Base-by-base conservation (phyloP, 53 echinoderm and acorn worm species). In the Holothuria leucospilota region DNA sequence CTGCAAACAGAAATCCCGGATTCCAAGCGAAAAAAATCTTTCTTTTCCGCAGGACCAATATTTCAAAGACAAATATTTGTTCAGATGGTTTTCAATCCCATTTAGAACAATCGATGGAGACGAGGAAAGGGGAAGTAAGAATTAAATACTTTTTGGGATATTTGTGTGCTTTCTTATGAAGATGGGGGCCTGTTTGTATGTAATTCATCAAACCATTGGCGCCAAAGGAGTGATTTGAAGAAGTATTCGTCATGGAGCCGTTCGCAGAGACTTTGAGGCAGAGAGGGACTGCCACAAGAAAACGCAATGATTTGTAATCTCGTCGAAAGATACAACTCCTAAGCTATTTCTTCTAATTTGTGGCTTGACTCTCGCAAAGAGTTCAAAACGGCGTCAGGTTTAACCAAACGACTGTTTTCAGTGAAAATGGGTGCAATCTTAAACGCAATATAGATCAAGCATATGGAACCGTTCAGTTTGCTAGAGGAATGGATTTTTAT, bases 61-160 rank as follows among this genome's bases (percentile, higher is more conserved):
- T 80, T 80, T 56, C 34, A 53, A 38, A 59, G 30, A 80, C 61
- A 80, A 80, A 80, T 80, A 80, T 80, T 80, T 80, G 80, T 56
- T 80, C 80, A 80, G 80, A 80, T 80, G 80, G 56, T 13, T 80
- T 80, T 80, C 80, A 80, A 80, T 80, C 56, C 80, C 80, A 80
- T 80, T 80, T 59, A 38, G 80, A 61, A 52, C 75, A 49, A 75
- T 23, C 71, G 21, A 16, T 70, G 21, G 18, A 49, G 75, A 75
- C 51, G 51, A 51, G 20, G 13, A 46, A 52, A 49, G 52, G 51
- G 26, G 20, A 75, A 75, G n/a, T 52, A n/a, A 6, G 75, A 21
- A 24, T 75, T 75, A 75, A 75, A 75, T 75, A 75, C 75, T 75
- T 75, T 51, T 26, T 40, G 75, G 75, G 51, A 46, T 46, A 42